These are phyloP conservation scores for Proisotoma minuta DNA, from an alignment of 2,888 invertebrate species.

Conservation along the genomic window DNA sequence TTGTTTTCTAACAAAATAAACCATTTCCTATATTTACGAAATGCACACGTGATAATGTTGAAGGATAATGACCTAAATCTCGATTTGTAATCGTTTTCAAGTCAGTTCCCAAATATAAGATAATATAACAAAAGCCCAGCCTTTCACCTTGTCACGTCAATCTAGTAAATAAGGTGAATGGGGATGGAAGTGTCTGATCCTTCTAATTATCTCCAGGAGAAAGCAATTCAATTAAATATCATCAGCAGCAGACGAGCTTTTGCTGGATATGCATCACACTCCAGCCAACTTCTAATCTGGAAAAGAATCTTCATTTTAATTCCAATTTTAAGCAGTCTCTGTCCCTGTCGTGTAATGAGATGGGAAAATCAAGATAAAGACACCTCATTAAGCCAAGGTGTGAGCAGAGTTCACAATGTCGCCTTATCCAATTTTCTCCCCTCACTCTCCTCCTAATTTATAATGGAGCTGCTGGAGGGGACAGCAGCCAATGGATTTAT, in stretches of 20 bases:
- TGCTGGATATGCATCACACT: not conserved
- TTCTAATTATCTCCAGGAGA: not conserved
- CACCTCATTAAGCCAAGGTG: slow-evolving; percentile 47
- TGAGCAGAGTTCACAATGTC: not conserved
- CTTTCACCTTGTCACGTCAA: no score
- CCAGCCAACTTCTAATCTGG: not conserved
- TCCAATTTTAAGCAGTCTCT: not conserved
- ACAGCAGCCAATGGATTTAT: no score
- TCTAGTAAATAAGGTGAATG: not conserved
- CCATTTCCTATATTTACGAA: not conserved
- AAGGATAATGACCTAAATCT: not conserved
- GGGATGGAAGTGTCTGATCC: not conserved
- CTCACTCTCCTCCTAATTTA: no score
- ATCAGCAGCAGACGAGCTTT: slow-evolving; percentile 5
- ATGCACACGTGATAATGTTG: not conserved
- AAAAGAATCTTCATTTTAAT: not conserved
- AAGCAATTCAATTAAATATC: slow-evolving; percentile 42
- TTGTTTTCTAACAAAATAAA: not conserved
- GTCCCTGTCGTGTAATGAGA: slow-evolving; percentile 40
- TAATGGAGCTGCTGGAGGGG: no score
- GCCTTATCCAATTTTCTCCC: no score
- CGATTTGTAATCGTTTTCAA: no score
- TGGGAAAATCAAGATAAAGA: slow-evolving; percentile 42
- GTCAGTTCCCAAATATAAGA: not conserved
- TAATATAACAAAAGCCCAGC: no score